Evolutionary conservation across 1,140 invertebrate genomes (phyloP), one percentile per base, ranked within the genome.

Genomic region (Danaus plexippus): DNA sequence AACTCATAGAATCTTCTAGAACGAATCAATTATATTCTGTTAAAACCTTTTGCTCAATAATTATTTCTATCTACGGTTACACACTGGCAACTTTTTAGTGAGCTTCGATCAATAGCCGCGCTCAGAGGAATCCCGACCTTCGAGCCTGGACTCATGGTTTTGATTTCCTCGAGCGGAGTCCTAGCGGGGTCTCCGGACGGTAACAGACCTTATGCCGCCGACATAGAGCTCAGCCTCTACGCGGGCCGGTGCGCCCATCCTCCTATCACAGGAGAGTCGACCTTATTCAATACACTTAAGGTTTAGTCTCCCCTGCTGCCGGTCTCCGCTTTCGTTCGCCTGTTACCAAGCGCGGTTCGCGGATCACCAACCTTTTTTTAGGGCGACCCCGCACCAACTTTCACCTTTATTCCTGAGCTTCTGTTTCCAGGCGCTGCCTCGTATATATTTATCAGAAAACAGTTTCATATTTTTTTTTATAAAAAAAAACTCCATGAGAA

Each of bases 351-450:
- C 82, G 69, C 62, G 22, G 66, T 61, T 59, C 60, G 66, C 75
- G 71, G 80, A 74, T 71, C 70, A 64, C 45, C 74, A 83, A 85
- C 82, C 79, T 85, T 82, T 82, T 85, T 76, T 68, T 79, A 67
- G 80, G 73, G 48, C 77, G 68, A 52, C 66, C 71, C 69, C 68
- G 61, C 62, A 59, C 61, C 58, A 48, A 76, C 75, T 79, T 79
- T 77, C 70, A 77, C 73, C 76, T 76, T 71, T 72, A 61, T 71
- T 67, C 54, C 58, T 47, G 59, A 52, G 59, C 42, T 56, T 57
- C 59, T 61, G 65, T 69, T 65, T 64, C 63, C 61, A 60, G 61
- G 60, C 52, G 48, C 61, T 52, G 52, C 56, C 49, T 61, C 47
- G 47, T 50, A 43, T 48, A 40, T 32, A 48, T 48, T 55, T 32